phyloP scores from a whole-genome alignment of 2,888 invertebrate genomes.

The Artemia sinica region DNA sequence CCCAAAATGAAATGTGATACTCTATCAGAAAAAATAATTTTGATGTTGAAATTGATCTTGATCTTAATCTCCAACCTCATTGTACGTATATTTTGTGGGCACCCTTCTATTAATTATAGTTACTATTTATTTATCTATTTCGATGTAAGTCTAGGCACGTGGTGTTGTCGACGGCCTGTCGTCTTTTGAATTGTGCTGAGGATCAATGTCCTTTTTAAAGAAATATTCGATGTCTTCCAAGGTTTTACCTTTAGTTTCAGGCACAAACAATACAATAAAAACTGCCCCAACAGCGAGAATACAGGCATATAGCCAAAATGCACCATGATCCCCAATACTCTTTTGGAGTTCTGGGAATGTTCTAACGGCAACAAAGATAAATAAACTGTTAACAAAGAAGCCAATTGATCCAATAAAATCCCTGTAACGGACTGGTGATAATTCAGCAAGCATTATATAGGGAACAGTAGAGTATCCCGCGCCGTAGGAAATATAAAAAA shows the following conservation, averaged over 20 bases:
- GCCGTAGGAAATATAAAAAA: not conserved
- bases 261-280: slow-evolving; percentile 19
- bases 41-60: too few species aligned
- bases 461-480: not conserved
- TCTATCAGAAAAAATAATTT: too few species aligned
- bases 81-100: too few species aligned
- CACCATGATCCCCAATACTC: not conserved
- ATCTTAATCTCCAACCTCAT: too few species aligned
- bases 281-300: slow-evolving; percentile 6
- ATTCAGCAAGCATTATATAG: slow-evolving; percentile 2
- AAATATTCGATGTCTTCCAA: slow-evolving; percentile 22
- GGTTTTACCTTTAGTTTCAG: slow-evolving; percentile 22
- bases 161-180: too few species aligned
- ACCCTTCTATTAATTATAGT: too few species aligned
- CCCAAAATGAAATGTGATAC: too few species aligned
- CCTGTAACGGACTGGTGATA: slow-evolving; percentile 2
- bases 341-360: not conserved
- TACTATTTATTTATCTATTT: too few species aligned
- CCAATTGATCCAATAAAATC: not conserved
- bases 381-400: not conserved
- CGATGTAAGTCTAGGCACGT: too few species aligned
- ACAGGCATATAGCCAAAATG: not conserved
- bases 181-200: too few species aligned
- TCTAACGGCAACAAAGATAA: not conserved
- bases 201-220: slow-evolving; percentile 2